phyloP scores from a whole-genome alignment of 2,888 invertebrate genomes.

The Tipula confusa region DNA sequence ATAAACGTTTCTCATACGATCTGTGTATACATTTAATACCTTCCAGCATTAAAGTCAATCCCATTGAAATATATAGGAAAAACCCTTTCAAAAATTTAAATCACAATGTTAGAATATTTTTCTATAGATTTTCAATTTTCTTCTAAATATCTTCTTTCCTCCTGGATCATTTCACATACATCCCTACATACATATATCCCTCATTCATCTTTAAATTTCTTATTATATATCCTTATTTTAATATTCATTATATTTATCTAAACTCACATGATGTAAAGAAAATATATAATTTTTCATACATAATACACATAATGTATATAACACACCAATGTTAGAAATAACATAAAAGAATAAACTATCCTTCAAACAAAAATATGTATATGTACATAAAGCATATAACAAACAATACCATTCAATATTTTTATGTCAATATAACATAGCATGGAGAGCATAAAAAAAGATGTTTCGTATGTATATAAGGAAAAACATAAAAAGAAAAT shows the following conservation, averaged over 20 bases:
- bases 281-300: not conserved
- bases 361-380: not conserved
- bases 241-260: conserved; percentile 20
- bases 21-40: not conserved
- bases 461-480: not conserved
- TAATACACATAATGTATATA: not conserved
- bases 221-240: not conserved
- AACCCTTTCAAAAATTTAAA: conserved; percentile 25
- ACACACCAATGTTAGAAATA: not conserved
- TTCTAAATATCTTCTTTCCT: not conserved
- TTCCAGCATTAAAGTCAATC: not conserved
- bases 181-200: not conserved
- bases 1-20: not conserved
- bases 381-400: not conserved
- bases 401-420: not conserved
- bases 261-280: not conserved
- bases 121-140: not conserved
- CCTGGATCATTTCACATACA: not conserved
- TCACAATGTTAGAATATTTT: not conserved
- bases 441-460: not conserved
- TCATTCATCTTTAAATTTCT: not conserved
- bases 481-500: too few species aligned
- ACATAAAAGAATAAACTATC: not conserved
- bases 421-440: not conserved
- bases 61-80: not conserved